Evolutionary conservation across 1,140 invertebrate genomes (phyloP).

Genomic region (Eriosoma lanigerum): DNA sequence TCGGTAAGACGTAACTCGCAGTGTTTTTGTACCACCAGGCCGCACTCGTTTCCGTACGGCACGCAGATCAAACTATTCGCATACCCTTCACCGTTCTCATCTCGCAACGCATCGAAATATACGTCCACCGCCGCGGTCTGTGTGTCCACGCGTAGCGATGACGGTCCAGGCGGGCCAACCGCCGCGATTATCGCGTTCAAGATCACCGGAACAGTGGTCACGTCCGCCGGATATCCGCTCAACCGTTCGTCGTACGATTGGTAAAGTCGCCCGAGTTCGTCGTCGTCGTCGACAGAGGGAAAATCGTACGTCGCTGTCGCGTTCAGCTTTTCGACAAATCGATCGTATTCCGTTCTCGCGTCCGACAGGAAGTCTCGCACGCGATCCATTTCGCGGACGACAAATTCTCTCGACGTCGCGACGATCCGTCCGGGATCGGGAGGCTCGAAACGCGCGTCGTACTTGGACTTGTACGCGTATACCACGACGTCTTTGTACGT

Average conservation of each 20-base stretch:
- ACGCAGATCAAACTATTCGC: background rate
- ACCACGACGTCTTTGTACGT: background rate
- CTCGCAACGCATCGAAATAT: background rate
- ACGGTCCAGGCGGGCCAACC: background rate
- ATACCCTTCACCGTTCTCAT: background rate
- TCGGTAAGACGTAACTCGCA: background rate
- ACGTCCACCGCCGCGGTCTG: background rate
- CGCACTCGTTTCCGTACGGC: conserved; percentile 5
- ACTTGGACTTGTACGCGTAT: background rate
- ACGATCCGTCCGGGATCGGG: conserved; percentile 1
- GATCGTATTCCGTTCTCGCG: background rate
- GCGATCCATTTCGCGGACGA: background rate
- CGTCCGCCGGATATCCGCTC: background rate
- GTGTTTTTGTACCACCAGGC: background rate
- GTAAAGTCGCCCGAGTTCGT: background rate
- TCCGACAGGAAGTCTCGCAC: background rate
- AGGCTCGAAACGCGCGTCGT: background rate
- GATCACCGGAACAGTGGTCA: background rate
- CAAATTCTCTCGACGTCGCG: background rate
- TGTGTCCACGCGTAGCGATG: background rate
- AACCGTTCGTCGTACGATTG: background rate
- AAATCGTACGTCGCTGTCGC: background rate
- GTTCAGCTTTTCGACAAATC: background rate
- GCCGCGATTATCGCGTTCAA: conserved; percentile 10
- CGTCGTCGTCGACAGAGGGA: background rate